A percentile compares a stretch with the other conserved stretches of the same genome.
phyloP scores from a whole-genome alignment of 2,888 invertebrate species.

The Aspidapion aeneum region DNA sequence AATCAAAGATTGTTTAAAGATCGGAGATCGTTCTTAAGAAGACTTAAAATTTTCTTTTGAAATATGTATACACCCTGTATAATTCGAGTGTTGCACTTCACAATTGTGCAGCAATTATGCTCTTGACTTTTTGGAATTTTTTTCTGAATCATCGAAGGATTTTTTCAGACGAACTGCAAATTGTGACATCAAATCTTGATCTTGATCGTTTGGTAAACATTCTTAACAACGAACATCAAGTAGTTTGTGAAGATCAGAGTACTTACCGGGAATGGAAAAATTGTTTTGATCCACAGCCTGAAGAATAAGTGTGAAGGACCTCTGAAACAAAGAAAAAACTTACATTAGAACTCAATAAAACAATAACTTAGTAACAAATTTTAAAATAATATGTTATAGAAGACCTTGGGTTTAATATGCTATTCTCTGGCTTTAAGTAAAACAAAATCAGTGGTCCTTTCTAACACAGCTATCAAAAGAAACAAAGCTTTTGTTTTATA shows the following conservation, averaged over 20 bases:
- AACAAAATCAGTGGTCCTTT: too few species aligned
- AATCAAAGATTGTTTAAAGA: too few species aligned
- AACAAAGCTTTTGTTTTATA: too few species aligned
- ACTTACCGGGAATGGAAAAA: conserved; percentile 68
- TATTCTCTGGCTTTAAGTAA: too few species aligned
- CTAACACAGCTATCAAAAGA: too few species aligned
- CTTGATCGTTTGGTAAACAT: not conserved
- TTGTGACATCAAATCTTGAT: not conserved
- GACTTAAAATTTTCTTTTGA: too few species aligned
- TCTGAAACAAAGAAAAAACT: conserved; percentile 58
- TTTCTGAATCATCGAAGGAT: not conserved
- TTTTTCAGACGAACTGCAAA: not conserved
- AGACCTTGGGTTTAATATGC: too few species aligned
- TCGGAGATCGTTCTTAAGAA: too few species aligned
- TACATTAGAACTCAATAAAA: not conserved
- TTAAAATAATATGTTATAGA: too few species aligned
- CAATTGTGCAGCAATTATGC: not conserved
- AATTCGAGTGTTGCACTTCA: not conserved
- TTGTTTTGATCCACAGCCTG: conserved; percentile 86
- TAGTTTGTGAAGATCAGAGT: not conserved
- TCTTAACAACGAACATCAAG: not conserved
- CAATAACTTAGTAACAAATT: too few species aligned
- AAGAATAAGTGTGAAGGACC: conserved; percentile 89
- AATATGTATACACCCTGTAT: too few species aligned
- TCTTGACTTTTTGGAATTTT: not conserved